These are phyloP conservation scores for Eledona agricola DNA, from an alignment of 2,888 invertebrate genomes.

Conservation along the genomic window DNA sequence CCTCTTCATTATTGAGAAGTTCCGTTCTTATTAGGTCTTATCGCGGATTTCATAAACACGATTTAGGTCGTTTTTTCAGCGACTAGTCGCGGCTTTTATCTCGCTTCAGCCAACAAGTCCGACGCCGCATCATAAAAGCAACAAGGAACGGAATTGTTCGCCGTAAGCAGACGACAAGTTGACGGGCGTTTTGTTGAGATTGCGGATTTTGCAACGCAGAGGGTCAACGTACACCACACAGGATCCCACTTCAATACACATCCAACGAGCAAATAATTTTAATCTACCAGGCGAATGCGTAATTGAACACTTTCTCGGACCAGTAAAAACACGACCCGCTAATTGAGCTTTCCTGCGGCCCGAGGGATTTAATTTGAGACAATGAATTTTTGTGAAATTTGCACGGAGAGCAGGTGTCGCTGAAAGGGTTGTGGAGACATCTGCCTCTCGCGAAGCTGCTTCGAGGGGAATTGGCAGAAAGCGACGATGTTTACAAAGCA, in stretches of 20 bases:
- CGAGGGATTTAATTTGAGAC: no score
- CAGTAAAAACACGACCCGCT: no score
- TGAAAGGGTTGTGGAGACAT: no score
- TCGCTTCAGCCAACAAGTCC: conserved; percentile 19
- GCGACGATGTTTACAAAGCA: conserved; percentile 27
- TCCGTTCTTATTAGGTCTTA: conserved; percentile 22
- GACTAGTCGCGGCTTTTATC: conserved; percentile 7
- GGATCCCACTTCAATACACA: conserved; percentile 20
- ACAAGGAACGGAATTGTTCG: conserved; percentile 33
- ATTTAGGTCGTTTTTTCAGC: conserved; percentile 4
- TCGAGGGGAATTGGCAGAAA: conserved; percentile 19
- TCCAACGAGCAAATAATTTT: conserved; percentile 20
- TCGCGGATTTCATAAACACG: conserved; percentile 10
- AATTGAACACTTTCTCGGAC: no score
- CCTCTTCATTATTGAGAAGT: conserved; percentile 18
- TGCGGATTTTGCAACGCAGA: conserved; percentile 48
- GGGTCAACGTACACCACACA: conserved; percentile 48
- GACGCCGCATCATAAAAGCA: conserved; percentile 14
- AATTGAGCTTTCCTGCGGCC: no score
- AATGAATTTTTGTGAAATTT: no score
- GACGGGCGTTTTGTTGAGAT: conserved; percentile 50
- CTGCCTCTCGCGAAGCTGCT: conserved; percentile 22
- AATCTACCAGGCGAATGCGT: no score
- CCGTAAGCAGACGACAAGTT: conserved; percentile 37
- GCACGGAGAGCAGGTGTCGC: no score